phyloP scores from a whole-genome alignment of 2,888 invertebrate genomes.

The Hoplodrina blanda region DNA sequence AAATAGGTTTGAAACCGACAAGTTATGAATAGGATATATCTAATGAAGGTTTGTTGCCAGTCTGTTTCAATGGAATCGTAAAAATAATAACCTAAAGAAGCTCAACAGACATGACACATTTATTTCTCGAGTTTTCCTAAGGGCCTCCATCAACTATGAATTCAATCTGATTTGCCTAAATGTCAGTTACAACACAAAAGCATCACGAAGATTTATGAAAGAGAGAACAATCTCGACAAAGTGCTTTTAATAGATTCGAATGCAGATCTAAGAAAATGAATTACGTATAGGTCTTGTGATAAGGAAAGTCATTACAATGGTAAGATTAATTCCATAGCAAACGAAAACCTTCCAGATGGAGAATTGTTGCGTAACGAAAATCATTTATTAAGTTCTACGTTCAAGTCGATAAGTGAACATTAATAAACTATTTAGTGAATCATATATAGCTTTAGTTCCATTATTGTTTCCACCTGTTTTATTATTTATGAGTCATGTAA shows the following conservation, averaged over 20 bases:
- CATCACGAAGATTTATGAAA: slow-evolving; percentile 33
- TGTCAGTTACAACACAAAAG: slow-evolving; percentile 26
- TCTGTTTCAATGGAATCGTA: background rate
- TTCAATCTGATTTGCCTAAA: slow-evolving; percentile 13
- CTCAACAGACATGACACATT: background rate
- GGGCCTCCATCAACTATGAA: background rate
- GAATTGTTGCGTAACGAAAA: slow-evolving; percentile 47
- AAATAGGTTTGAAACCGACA: background rate
- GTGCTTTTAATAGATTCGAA: slow-evolving; percentile 29
- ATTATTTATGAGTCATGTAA: slow-evolving; percentile 45
- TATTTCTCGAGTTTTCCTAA: background rate
- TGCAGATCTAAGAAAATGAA: slow-evolving; percentile 40
- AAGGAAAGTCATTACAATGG: slow-evolving; percentile 40
- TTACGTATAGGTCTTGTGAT: slow-evolving; percentile 31
- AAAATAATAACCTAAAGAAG: slow-evolving; percentile 2
- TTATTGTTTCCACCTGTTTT: slow-evolving; percentile 29
- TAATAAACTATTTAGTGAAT: slow-evolving; percentile 40
- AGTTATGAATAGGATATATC: background rate
- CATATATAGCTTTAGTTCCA: slow-evolving; percentile 20
- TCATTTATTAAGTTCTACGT: slow-evolving; percentile 26
- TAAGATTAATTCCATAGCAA: slow-evolving; percentile 35
- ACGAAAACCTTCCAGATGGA: slow-evolving; percentile 31
- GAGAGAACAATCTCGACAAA: slow-evolving; percentile 25
- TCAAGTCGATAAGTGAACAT: slow-evolving; percentile 29
- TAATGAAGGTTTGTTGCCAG: background rate